Base-by-base conservation (phyloP, 2,797 vertebrate genomes). In the Basileuterus tristriatus region DNA sequence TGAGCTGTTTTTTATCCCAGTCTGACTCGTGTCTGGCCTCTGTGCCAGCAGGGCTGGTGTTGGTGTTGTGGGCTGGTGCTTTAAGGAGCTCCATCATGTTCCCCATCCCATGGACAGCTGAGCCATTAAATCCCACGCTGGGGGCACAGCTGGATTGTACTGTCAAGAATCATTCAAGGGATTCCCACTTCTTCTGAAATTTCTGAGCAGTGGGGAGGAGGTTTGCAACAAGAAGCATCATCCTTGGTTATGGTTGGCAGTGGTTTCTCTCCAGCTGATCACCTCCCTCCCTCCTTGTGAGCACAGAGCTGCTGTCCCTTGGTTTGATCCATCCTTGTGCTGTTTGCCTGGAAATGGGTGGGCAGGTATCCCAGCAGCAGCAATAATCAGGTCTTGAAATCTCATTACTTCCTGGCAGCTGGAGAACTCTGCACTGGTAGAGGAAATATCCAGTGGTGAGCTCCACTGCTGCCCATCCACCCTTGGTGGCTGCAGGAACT, bases 1-100 rank as follows among this genome's bases (percentile, higher is more conserved):
- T 15, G 83, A 70, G 76, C 81, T 94, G 80, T 83, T 91, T 91
- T 91, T 72, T 34, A 64, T 60, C 63, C 0, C 0, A 79, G 80
- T 93, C 94, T 94, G 89, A 81, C 90, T 88, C 24, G n/a, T 4
- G 63, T 95, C 92, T 91, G 58, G 79, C 55, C 84, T 74, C 72
- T 56, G 67, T 86, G 89, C 91, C 94, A 94, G 87, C 74, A n/a
- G 53, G 82, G 82, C 6, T 69, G 37, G 8, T 69, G 49, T 60
- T 49, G 79, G 76, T 65, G 34, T 34, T 7, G 49, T 82, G 93
- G 85, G 85, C 65, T 92, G 94, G 21, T 65, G 5, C 11, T 43
- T 4, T 37, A 32, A 80, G 71, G 65, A 65, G 3, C 50, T 80
- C 55, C 76, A 53, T 77, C 26, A 0, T 23, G 23, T 58, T 91